phyloP scores from a whole-genome alignment of 2,888 invertebrate genomes.

The Eugnorisma glareosa region DNA sequence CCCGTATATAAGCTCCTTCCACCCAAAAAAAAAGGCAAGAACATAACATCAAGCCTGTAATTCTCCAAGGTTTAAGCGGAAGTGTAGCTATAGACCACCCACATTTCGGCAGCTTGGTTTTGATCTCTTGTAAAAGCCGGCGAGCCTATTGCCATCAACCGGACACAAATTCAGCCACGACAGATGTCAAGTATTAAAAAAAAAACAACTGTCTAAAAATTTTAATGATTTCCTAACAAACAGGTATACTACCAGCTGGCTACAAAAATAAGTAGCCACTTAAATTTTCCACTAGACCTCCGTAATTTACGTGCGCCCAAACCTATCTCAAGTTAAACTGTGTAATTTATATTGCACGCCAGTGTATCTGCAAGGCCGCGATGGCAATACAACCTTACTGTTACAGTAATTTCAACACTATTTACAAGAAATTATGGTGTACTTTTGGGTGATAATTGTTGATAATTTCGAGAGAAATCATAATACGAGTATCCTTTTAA shows the following conservation, averaged over 20 bases:
- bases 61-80: not conserved
- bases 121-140: too few relatives aligned
- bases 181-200: not conserved
- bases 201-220: not conserved
- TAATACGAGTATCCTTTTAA: slow-evolving; percentile 52
- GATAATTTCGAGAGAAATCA: slow-evolving; percentile 53
- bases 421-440: accelerated
- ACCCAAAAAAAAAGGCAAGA: not conserved
- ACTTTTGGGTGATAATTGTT: not conserved
- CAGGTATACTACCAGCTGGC: slow-evolving; percentile 1
- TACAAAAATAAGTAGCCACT: slow-evolving; percentile 33
- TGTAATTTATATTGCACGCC: slow-evolving; percentile 60
- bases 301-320: slow-evolving; percentile 48
- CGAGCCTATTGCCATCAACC: not conserved
- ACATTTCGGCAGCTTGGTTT: too few relatives aligned
- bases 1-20: too few relatives aligned
- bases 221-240: not conserved
- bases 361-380: slow-evolving; percentile 57
- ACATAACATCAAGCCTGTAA: not conserved
- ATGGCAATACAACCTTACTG: slow-evolving; percentile 10
- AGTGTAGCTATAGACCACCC: too few relatives aligned
- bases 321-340: slow-evolving; percentile 54
- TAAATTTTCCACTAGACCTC: slow-evolving; percentile 25
- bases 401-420: slow-evolving; percentile 41
- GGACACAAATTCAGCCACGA: not conserved